phyloP scores from a whole-genome alignment of 1,140 invertebrate species.

The Scaptomyza hsui region DNA sequence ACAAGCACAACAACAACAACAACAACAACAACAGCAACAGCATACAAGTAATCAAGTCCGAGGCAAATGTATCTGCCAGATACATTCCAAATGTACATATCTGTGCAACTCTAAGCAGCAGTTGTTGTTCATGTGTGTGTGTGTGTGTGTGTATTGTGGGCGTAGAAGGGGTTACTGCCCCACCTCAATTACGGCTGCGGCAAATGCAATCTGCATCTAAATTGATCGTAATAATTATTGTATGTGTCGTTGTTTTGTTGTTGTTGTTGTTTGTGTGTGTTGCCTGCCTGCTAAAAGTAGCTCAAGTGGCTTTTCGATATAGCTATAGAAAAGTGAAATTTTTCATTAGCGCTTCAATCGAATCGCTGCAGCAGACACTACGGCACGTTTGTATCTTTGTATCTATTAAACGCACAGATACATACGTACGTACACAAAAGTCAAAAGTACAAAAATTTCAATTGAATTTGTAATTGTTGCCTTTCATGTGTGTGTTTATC shows the following conservation, averaged over 20 bases:
- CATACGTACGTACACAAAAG: conserved; percentile 39
- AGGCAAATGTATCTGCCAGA: conserved; percentile 20
- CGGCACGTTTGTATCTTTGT: conserved; percentile 50
- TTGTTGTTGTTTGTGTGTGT: conserved; percentile 61
- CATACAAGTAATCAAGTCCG: conserved; percentile 47
- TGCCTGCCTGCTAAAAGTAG: conserved; percentile 65
- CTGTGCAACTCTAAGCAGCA: conserved; percentile 18
- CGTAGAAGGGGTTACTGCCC: conserved; percentile 52
- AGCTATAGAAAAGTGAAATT: conserved; percentile 69
- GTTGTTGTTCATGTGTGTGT: conserved; percentile 20
- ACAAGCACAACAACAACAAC: conserved; percentile 34
- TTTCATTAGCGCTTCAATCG: conserved; percentile 71
- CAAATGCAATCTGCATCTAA: conserved; percentile 78
- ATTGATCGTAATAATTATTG: conserved; percentile 82
- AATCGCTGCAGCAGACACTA: conserved; percentile 60
- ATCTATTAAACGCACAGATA: conserved; percentile 39
- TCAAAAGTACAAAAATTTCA: conserved; percentile 58
- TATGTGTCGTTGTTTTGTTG: conserved; percentile 60
- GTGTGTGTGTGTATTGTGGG: conserved; percentile 58
- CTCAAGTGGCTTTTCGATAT: conserved; percentile 75
- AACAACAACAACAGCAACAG: neutral
- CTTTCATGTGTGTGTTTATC: conserved; percentile 61
- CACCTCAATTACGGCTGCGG: conserved; percentile 69
- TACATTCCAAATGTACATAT: neutral
- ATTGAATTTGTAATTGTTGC: conserved; percentile 76